phyloP scores from a whole-genome alignment of 1,140 invertebrate species.

The Delia radicum region DNA sequence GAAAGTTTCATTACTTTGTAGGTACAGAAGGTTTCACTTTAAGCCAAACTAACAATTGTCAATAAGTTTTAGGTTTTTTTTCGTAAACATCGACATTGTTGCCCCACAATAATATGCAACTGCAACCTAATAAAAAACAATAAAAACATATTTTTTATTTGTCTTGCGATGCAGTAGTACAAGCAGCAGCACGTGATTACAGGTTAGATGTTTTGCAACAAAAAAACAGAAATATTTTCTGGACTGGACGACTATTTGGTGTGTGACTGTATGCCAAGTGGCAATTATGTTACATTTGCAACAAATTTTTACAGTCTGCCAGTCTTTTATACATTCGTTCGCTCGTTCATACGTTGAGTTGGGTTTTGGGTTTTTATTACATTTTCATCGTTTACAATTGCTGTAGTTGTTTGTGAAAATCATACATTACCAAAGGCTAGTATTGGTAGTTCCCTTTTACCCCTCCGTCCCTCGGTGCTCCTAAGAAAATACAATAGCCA shows the following conservation, averaged over 20 bases:
- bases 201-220: not conserved
- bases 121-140: not conserved
- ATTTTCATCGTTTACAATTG: not conserved
- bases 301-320: not conserved
- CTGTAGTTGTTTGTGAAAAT: not conserved
- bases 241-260: not conserved
- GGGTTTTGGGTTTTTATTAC: not conserved
- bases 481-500: not conserved
- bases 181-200: slow-evolving; percentile 18
- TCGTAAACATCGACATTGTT: not conserved
- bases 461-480: not conserved
- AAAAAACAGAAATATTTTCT: not conserved
- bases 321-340: not conserved
- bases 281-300: slow-evolving; percentile 13
- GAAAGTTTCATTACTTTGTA: no score
- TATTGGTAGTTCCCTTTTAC: not conserved
- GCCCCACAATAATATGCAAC: not conserved
- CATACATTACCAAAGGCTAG: not conserved
- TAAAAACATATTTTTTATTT: not conserved
- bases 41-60: not conserved
- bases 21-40: not conserved
- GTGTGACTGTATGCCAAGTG: slow-evolving; percentile 10
- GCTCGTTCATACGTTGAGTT: not conserved
- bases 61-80: not conserved
- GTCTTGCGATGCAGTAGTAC: not conserved